phyloP scores from a whole-genome alignment of 2,888 invertebrate genomes.

The Parochlus steinenii region DNA sequence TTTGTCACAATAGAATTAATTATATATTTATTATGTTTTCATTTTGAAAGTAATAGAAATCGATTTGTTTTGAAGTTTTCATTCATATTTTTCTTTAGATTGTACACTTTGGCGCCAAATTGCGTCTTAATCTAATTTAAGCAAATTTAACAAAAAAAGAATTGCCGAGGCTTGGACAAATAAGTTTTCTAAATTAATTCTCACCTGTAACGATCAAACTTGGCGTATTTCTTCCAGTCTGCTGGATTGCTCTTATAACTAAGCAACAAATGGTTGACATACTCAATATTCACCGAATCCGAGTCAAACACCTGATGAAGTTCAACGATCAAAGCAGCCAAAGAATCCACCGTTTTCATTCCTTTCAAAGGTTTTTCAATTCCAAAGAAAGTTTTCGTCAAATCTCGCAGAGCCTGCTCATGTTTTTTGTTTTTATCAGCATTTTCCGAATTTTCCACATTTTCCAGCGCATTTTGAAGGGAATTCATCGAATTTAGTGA shows the following conservation, averaged over 20 bases:
- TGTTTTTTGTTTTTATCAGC: slow-evolving; percentile 22
- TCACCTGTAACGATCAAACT: slow-evolving; percentile 82
- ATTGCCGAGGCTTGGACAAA: no score
- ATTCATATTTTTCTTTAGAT: no score
- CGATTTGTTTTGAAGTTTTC: no score
- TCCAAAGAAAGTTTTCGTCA: slow-evolving; percentile 26
- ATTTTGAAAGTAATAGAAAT: no score
- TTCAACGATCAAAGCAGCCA: slow-evolving; percentile 47
- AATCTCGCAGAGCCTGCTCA: slow-evolving; percentile 25
- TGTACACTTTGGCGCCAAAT: no score
- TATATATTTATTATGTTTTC: no score
- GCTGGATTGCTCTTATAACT: slow-evolving; percentile 71
- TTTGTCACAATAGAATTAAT: no score
- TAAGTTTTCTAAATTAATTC: no score
- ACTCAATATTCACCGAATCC: slow-evolving; percentile 77
- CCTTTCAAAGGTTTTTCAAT: slow-evolving; percentile 28
- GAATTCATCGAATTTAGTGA: no score
- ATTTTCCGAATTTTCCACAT: neutral
- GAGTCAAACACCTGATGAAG: slow-evolving; percentile 60
- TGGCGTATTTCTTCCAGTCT: slow-evolving; percentile 90
- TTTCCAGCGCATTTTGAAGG: no score
- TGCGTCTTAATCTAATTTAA: no score
- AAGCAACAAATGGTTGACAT: slow-evolving; percentile 61
- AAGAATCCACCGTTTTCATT: slow-evolving; percentile 27
- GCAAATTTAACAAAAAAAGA: no score